Base-by-base conservation (phyloP, 2,113 vertebrate genomes). In the Malurus alboscapulatus region DNA sequence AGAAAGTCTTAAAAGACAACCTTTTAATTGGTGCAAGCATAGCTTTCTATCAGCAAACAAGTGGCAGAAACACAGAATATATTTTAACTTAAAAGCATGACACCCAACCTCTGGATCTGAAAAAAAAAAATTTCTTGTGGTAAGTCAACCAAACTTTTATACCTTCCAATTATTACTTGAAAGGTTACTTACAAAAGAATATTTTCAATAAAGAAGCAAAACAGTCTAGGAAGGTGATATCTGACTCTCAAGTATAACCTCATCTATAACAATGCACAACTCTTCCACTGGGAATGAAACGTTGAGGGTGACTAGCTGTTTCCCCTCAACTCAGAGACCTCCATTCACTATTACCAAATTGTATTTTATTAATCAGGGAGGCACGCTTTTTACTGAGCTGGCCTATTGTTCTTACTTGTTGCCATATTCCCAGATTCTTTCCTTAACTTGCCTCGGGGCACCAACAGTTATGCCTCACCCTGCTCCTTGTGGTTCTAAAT, bases 191-290 rank as follows among this genome's bases (percentile, higher is more conserved):
- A 44, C 13, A 10, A 22, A 65, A 34, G 13, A 71, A 30, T 61
- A 54, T 48, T 72, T 72, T 72, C 24, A 34, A 32, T 26, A 62
- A 38, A 75, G 8, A 8, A 62, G 19, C 36, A 54, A 5, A 78
- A 22, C 62, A 47, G 4, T 66, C 17, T 8, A 53, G 10, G 34
- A 57, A 67, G 4, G 16, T 58, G 30, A 36, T 34, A 36, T 11
- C 30, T 59, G 14, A 59, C 48, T 86, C 9, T 47, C 8, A 44
- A 61, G 12, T 57, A 42, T 38, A 62, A 30, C 3, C 7, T 22
- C 17, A 47, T 34, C 14, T 40, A 15, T n/a, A 53, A 44, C 3
- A n/a, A 34, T 0, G 0, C 44, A 36, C 10, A 34, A 6, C 25
- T 61, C 16, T 89, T 72, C 38, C 12, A 45, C 12, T 53, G 68